These are phyloP conservation scores for Toxotes jaculatrix DNA, from an alignment of 2,113 vertebrate species.

Conservation along the genomic window DNA sequence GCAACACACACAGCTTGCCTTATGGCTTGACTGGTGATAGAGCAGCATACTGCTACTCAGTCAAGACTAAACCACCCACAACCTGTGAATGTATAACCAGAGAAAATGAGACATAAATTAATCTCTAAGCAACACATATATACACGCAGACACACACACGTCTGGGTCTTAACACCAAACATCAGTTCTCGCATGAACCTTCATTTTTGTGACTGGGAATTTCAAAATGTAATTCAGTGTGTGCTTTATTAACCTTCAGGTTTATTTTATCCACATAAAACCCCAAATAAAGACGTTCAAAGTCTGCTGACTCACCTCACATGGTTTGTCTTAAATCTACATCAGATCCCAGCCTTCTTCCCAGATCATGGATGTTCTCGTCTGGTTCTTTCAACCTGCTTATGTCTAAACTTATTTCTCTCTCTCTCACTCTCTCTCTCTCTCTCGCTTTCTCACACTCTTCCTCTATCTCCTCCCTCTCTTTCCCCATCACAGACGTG, in stretches of 20 bases:
- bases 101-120: slow-evolving; percentile 18
- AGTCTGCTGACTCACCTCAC: slow-evolving; percentile 63
- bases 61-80: neutral
- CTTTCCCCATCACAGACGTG: neutral
- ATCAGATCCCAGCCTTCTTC: slow-evolving; percentile 14
- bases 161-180: neutral
- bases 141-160: neutral
- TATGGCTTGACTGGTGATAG: too few species aligned
- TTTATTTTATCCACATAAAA: neutral
- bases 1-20: neutral
- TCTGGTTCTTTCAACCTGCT: slow-evolving; percentile 39
- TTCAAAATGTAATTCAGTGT: neutral
- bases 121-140: slow-evolving; percentile 23
- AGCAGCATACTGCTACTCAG: neutral
- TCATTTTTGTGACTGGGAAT: neutral
- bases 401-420: slow-evolving; percentile 20
- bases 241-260: neutral
- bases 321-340: slow-evolving; percentile 21
- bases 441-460: slow-evolving; percentile 14
- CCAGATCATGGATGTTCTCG: neutral
- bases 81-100: slow-evolving; percentile 59
- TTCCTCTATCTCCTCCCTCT: neutral
- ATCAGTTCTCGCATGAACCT: neutral
- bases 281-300: neutral
- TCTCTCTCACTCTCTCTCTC: neutral